A percentile compares a stretch with the other conserved stretches of the same genome.
These are phyloP conservation scores for Scomber scombrus DNA, from an alignment of 2,113 vertebrate species.

Conservation along the genomic window DNA sequence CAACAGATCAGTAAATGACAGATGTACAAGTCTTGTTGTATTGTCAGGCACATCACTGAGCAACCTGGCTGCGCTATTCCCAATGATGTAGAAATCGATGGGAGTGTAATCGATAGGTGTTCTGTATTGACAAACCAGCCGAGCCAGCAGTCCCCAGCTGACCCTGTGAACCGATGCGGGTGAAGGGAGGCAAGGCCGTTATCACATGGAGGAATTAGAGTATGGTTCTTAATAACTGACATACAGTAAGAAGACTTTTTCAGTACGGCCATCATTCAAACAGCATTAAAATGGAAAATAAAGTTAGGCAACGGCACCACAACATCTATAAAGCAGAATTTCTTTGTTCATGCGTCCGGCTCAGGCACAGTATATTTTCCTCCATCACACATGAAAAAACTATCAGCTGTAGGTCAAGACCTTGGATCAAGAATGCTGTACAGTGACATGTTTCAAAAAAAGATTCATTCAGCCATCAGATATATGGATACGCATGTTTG, in stretches of 20 bases:
- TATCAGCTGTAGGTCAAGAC: neutral
- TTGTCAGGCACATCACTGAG: constrained; percentile 66
- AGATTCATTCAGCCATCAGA: neutral
- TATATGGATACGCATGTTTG: neutral
- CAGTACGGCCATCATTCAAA: neutral
- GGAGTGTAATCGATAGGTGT: constrained; percentile 69
- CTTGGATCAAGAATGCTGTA: neutral
- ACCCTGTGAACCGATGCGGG: constrained; percentile 33
- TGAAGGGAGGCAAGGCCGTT: neutral
- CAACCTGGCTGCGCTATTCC: constrained; percentile 55
- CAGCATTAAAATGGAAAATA: neutral
- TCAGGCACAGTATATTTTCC: no score
- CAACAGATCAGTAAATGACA: constrained; percentile 60
- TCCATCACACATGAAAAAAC: no score
- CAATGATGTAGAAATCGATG: constrained; percentile 70
- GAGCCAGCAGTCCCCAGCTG: constrained; percentile 36
- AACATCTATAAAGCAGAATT: no score
- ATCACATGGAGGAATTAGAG: neutral
- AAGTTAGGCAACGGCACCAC: no score
- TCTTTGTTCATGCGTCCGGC: no score
- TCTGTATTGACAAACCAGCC: constrained; percentile 61
- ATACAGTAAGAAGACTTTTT: neutral
- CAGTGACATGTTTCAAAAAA: neutral
- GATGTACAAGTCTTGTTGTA: constrained; percentile 52
- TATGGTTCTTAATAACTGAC: neutral